Base-by-base conservation (phyloP, 2,113 vertebrate genomes). In the Phoxinus phoxinus region DNA sequence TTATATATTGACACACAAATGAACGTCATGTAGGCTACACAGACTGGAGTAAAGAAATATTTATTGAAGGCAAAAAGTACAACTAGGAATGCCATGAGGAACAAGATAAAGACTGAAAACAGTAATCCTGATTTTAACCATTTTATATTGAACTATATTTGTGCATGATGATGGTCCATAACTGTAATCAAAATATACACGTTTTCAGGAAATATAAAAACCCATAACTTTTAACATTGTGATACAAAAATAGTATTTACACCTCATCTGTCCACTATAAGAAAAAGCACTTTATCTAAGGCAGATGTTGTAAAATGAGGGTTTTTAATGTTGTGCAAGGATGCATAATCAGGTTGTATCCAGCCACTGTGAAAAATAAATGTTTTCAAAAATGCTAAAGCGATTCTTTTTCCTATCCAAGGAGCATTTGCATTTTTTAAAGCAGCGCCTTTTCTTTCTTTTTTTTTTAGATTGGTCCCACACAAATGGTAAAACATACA, bases 131-230 rank as follows among this genome's bases (percentile, higher is more conserved):
- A 51, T 78, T 89, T 88, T 90, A 88, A 91, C 93, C 93, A 92
- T 90, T 91, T 77, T 77, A 91, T 89, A 53, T 91, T 75, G 72
- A 82, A 69, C 46, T 90, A 81, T 88, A 89, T 91, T 92, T 84
- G 81, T 81, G 35, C 85, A 84, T 82, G 72, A 58, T 89, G 19
- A 80, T 58, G 75, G 84, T 88, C 90, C 88, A 89, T 89, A 86
- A 75, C 86, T 87, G 85, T 87, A 88, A 91, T 94, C 93, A 94
- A 94, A 95, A 94, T 94, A 93, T 92, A 94, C 91, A 93, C 85
- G 91, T 89, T 51, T 37, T 61, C 37, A 75, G 73, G 37, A 87
- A 85, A 91, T 93, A 93, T 91, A 95, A 92, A 94, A 93, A 88
- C 85, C 88, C 88, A 88, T 83, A 87, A 90, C 88, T 89, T 91